Percentiles rank a stretch among this genome's conserved stretches.
These are phyloP conservation scores for Toxotes lorentzi DNA, from an alignment of 2,797 vertebrate genomes.

Conservation along the genomic window DNA sequence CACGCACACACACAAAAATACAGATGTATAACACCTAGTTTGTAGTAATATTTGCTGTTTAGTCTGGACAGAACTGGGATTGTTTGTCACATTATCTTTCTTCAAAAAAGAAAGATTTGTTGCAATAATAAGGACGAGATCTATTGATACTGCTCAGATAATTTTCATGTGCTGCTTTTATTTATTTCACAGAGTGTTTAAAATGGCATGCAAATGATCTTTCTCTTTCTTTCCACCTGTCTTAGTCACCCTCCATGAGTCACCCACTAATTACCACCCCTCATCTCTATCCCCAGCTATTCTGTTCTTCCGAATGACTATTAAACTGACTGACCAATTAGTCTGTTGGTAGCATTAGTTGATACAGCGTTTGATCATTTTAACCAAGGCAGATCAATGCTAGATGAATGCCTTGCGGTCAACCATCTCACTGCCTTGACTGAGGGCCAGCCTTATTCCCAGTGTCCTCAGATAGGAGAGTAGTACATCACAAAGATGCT, in stretches of 20 bases:
- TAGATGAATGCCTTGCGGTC: slow-evolving; percentile 31
- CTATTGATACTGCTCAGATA: slow-evolving; percentile 12
- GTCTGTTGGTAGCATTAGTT: slow-evolving; percentile 29
- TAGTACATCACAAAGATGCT: slow-evolving; percentile 38
- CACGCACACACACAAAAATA: neutral
- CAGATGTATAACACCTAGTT: neutral
- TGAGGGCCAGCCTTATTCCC: slow-evolving; percentile 51
- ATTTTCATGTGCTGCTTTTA: slow-evolving; percentile 22
- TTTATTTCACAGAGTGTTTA: slow-evolving; percentile 21
- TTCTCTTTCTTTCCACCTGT: slow-evolving; percentile 20
- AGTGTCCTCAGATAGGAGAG: slow-evolving; percentile 30
- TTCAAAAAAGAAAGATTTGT: slow-evolving; percentile 15
- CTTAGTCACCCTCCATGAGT: slow-evolving; percentile 42
- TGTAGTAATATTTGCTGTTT: slow-evolving; percentile 8
- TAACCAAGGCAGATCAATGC: slow-evolving; percentile 38
- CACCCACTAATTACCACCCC: slow-evolving; percentile 43
- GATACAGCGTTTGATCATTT: slow-evolving; percentile 37
- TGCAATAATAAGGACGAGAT: too few species aligned
- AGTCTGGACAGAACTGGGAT: neutral
- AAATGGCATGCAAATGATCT: slow-evolving; percentile 13
- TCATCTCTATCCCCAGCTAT: slow-evolving; percentile 19
- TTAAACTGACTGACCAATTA: slow-evolving; percentile 56
- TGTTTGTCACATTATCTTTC: slow-evolving; percentile 18
- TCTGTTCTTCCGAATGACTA: slow-evolving; percentile 26
- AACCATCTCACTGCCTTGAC: slow-evolving; percentile 49